Conservation (phyloP, 1,140 invertebrate species). For the Uloborus diversus region DNA sequence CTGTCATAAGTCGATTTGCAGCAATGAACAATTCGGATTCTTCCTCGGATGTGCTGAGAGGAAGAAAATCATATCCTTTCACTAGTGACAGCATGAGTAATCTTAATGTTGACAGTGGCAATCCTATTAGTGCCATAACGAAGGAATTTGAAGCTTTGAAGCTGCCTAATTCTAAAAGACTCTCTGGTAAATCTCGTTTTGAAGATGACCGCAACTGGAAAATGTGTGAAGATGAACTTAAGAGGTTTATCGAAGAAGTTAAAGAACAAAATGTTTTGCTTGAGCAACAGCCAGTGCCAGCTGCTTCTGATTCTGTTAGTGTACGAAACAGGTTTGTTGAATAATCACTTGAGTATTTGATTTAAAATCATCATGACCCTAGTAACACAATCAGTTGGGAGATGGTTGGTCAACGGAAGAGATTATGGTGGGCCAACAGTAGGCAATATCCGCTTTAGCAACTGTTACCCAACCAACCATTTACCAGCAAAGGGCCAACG, state of each 20-base stretch:
- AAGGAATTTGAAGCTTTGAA: background rate
- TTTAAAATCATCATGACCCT: no score
- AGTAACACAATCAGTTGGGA: no score
- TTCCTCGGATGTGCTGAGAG: background rate
- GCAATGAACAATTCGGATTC: background rate
- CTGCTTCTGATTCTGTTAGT: background rate
- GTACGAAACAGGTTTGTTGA: slow-evolving; percentile 12
- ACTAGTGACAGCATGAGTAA: slow-evolving; percentile 22
- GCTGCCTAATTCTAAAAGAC: background rate
- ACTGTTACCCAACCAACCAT: no score
- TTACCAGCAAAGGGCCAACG: no score
- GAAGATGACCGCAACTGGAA: slow-evolving; percentile 22
- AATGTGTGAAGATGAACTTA: slow-evolving; percentile 30
- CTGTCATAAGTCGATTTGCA: background rate
- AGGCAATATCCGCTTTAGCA: no score
- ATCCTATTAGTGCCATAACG: background rate
- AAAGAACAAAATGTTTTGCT: slow-evolving; percentile 33
- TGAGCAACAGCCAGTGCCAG: slow-evolving; percentile 7
- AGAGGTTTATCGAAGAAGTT: slow-evolving; percentile 18
- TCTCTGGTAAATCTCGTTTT: background rate
- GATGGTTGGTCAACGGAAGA: no score
- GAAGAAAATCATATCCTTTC: slow-evolving; percentile 23
- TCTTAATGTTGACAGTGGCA: background rate
- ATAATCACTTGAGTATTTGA: no score
- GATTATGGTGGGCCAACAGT: no score